Evolutionary conservation across 2,113 vertebrate genomes (phyloP), one percentile per base, ranked within the genome.

Genomic region (Callionymus lyra): DNA sequence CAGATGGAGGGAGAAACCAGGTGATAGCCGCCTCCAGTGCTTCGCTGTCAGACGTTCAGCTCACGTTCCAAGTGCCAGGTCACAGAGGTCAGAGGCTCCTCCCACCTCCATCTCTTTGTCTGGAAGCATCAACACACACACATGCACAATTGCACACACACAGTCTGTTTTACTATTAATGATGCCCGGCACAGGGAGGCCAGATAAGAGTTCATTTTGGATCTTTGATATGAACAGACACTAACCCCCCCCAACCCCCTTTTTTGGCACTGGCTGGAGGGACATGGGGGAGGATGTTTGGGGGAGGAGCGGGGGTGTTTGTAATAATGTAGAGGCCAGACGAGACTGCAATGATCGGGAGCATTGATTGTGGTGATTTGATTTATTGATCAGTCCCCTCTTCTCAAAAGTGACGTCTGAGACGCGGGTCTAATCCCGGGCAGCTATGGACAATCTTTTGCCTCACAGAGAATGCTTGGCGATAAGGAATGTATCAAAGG

Each of bases 341-440:
- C 93, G 84, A 84, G 84, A 84, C 81, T 82, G 65, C 86, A 82
- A 87, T 89, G 88, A 94, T 92, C 87, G 88, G 91, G 74, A 74
- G 85, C 77, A 96, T 95, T 90, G 95, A 97, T 96, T 88, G 88
- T 84, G 80, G 70, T 84, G 88, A 91, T 96, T 97, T 96, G 93
- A 97, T 96, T 94, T 96, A 98, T 97, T 91, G 95, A 98, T 97
- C 89, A 84, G 88, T 87, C 84, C 81, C 84, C 84, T n/a, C 46
- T 45, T 71, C 88, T 89, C 85, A 66, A 92, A 90, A 88, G 86
- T 90, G 88, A 88, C 87, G 81, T 92, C 89, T 86, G 85, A 88
- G 88, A 88, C 88, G 89, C 81, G 82, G 84, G 83, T 87, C 87
- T 93, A 93, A 94, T 93, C 91, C 90, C 86, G 87, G 87, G 87